These are phyloP conservation scores for Rhabdomys dilectus DNA, from an alignment of 2,113 vertebrate species.

Conservation along the genomic window DNA sequence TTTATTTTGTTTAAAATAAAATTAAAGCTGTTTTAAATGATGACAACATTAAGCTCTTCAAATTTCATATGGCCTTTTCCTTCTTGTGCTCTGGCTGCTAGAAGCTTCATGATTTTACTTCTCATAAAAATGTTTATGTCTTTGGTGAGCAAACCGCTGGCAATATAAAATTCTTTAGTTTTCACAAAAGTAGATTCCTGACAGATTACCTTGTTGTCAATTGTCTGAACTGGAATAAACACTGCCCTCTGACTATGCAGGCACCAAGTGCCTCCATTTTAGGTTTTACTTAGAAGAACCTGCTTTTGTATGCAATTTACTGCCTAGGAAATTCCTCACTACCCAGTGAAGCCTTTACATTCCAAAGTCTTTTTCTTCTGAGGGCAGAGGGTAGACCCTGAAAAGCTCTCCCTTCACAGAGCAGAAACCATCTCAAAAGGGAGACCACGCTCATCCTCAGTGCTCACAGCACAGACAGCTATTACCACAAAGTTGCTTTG, in stretches of 20 bases:
- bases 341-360: background rate
- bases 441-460: background rate
- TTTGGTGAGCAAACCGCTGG: background rate
- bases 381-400: background rate
- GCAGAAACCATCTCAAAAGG: background rate
- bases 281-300: background rate
- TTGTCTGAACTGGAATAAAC: slow-evolving; percentile 19
- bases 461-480: background rate
- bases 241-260: background rate
- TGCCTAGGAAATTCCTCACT: background rate
- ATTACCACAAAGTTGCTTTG: slow-evolving; percentile 11
- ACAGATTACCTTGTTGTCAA: background rate
- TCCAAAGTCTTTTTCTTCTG: background rate
- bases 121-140: slow-evolving; percentile 12
- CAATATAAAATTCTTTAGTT: slow-evolving; percentile 47
- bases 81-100: background rate
- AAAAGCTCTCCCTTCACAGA: background rate
- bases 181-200: slow-evolving; percentile 25
- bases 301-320: background rate
- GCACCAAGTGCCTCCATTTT: background rate
- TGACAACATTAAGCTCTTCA: slow-evolving; percentile 8
- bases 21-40: slow-evolving; percentile 30
- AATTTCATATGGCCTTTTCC: slow-evolving; percentile 55
- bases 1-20: slow-evolving; percentile 57
- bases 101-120: slow-evolving; percentile 47